Conservation (phyloP, 2,888 invertebrate genomes). For the Troglohyphantes excavatus region DNA sequence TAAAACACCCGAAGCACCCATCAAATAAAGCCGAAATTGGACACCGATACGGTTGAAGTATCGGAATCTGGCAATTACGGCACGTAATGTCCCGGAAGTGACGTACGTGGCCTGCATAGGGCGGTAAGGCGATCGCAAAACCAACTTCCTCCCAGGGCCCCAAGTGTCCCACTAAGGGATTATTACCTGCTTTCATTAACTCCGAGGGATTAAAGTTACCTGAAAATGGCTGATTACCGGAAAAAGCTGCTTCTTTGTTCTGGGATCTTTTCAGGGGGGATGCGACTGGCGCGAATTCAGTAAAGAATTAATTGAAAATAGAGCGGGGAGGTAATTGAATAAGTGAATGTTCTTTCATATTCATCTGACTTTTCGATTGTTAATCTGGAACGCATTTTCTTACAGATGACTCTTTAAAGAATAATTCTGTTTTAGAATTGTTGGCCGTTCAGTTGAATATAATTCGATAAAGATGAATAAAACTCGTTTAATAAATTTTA, state of each 20-base stretch:
- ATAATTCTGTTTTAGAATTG: too few species aligned
- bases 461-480: too few species aligned
- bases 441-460: too few species aligned
- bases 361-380: too few species aligned
- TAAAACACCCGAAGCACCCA: conserved; percentile 7
- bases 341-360: too few species aligned
- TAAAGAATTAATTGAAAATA: too few species aligned
- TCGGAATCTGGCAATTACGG: conserved; percentile 76
- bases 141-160: conserved; percentile 63
- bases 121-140: conserved; percentile 59
- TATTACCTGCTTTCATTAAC: conserved; percentile 69
- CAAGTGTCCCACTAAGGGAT: conserved; percentile 50
- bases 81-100: conserved; percentile 75
- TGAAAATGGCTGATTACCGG: conserved; percentile 28
- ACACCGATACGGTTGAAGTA: conserved; percentile 71
- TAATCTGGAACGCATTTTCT: too few species aligned
- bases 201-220: conserved; percentile 58
- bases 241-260: not conserved
- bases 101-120: conserved; percentile 70
- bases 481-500: too few species aligned
- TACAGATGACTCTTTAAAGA: too few species aligned
- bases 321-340: too few species aligned
- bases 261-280: too few species aligned
- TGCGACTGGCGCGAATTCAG: too few species aligned
- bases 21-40: conserved; percentile 70